Conservation (phyloP, 2,113 vertebrate genomes). For the Oreochromis tanganicae region DNA sequence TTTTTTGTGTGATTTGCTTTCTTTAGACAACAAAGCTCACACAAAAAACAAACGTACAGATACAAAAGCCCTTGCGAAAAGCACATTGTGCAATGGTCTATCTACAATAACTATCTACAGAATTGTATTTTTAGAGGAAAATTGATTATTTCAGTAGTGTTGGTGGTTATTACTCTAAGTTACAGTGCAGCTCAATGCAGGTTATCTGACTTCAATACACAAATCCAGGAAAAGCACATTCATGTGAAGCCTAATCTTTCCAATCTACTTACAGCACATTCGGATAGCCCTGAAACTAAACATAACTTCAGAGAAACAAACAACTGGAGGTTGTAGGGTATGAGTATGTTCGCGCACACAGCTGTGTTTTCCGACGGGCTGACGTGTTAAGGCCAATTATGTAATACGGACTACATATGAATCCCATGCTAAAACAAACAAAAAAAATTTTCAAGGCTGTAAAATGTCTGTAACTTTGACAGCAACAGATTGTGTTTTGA, state of each 20-base stretch:
- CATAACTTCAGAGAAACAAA: neutral
- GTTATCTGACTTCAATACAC: conserved; percentile 64
- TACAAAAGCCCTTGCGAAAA: neutral
- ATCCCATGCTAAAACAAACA: neutral
- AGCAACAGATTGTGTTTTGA: conserved; percentile 25
- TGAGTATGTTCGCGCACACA: neutral
- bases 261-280: conserved; percentile 58
- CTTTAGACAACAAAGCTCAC: conserved; percentile 17
- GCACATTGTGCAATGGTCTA: neutral
- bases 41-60: conserved; percentile 9
- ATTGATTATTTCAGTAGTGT: conserved; percentile 10
- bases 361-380: neutral
- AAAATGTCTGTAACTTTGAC: neutral
- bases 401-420: neutral
- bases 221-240: conserved; percentile 71
- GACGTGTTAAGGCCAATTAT: neutral
- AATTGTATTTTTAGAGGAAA: neutral
- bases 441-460: neutral
- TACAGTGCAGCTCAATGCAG: neutral
- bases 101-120: neutral
- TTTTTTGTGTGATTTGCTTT: neutral
- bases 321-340: neutral
- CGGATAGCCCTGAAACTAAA: conserved; percentile 1
- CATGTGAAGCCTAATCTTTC: conserved; percentile 50
- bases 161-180: conserved; percentile 1